A percentile compares a stretch with the other conserved stretches of the same genome.
phyloP scores from a whole-genome alignment of 2,888 invertebrate genomes.

The Crocallis elinguaria region DNA sequence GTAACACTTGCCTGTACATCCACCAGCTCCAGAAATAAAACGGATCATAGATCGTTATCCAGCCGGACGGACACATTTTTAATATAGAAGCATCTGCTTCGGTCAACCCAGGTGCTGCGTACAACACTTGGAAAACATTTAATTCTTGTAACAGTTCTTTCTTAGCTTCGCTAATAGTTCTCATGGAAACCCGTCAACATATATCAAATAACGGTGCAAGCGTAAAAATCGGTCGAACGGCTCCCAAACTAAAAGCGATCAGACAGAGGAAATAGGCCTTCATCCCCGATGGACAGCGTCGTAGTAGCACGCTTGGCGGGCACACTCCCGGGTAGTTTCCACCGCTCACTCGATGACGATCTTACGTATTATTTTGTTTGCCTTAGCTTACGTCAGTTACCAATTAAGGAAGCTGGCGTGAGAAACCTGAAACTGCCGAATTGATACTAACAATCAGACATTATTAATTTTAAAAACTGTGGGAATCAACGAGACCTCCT shows the following conservation, averaged over 20 bases:
- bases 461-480: constrained; percentile 10
- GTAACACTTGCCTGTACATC: too few species aligned
- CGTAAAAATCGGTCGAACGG: background rate
- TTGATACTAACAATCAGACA: constrained; percentile 27
- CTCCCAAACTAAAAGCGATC: background rate
- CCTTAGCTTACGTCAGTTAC: constrained; percentile 15
- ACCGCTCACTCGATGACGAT: background rate
- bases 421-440: constrained; percentile 30
- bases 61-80: too few species aligned
- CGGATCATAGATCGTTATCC: too few species aligned
- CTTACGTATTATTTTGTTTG: constrained; percentile 7
- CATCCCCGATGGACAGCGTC: background rate
- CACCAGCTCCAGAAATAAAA: too few species aligned
- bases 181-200: too few species aligned
- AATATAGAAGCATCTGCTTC: too few species aligned
- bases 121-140: too few species aligned
- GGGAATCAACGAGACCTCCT: constrained; percentile 10
- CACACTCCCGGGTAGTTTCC: background rate
- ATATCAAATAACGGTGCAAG: background rate
- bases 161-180: too few species aligned
- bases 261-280: background rate
- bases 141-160: too few species aligned
- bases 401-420: constrained; percentile 26
- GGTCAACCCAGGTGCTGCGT: too few species aligned
- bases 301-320: background rate